These are phyloP conservation scores for Trematomus bernacchii DNA, from an alignment of 2,797 vertebrate species.

Conservation along the genomic window DNA sequence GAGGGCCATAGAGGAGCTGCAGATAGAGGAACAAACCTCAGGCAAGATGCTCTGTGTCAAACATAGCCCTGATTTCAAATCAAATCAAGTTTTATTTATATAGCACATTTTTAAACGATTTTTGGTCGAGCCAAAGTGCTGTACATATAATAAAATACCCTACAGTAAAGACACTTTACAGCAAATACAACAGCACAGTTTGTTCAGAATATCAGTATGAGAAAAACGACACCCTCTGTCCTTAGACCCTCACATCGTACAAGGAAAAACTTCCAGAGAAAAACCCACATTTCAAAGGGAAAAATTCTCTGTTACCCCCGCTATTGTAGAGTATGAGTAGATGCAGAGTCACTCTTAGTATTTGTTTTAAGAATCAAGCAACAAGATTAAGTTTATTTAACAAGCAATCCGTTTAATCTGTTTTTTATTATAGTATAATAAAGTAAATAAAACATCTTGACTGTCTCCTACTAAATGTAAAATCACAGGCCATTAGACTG, in stretches of 20 bases:
- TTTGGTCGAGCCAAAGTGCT: too few species aligned
- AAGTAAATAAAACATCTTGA: neutral
- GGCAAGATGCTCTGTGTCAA: constrained; percentile 51
- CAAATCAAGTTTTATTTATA: too few species aligned
- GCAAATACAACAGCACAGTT: too few species aligned
- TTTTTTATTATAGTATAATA: neutral
- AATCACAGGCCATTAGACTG: neutral
- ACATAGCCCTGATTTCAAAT: neutral
- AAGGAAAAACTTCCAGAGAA: too few species aligned
- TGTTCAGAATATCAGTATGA: too few species aligned
- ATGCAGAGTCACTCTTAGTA: neutral
- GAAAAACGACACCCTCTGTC: too few species aligned
- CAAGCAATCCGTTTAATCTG: neutral
- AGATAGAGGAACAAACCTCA: constrained; percentile 71
- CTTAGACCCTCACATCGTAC: too few species aligned
- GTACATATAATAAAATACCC: too few species aligned
- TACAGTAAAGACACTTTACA: too few species aligned
- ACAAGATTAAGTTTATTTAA: neutral
- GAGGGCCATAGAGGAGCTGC: constrained; percentile 89
- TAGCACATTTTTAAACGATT: too few species aligned
- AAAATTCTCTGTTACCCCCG: neutral
- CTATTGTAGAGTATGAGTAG: neutral
- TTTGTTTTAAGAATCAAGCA: neutral
- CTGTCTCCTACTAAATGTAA: neutral
- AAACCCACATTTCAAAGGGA: too few species aligned